Evolutionary conservation across 2,888 invertebrate species (phyloP), one percentile per base, ranked within the genome.

Genomic region (Pammene aurita): DNA sequence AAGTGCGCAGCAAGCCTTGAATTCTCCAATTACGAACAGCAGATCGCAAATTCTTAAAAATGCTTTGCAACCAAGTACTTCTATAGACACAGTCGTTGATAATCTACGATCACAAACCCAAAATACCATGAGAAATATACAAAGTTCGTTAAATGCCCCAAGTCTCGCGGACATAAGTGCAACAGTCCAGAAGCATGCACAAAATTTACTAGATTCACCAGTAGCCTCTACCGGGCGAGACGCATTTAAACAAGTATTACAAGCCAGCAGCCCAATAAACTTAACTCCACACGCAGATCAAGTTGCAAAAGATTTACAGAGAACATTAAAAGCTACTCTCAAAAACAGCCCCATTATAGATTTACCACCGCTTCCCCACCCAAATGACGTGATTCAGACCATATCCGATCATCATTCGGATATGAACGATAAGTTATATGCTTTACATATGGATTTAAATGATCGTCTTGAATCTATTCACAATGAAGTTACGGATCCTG

Each of bases 341-440:
- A 54, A 18, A 7, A 52, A 58, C 13, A 69, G 13, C 58, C 54
- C 64, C 0, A 26, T 68, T 14, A 64, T 52, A 14, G 35, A 52
- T 7, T 42, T 68, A 58, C 57, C 52, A 14, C 52, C 57, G 5
- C 44, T 80, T n/a, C 73, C 76, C 66, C 80, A 80, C 67, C 78
- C 82, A 1, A 73, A 81, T n/a, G 77, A 84, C 50, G 71, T 90
- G 62, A 71, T 87, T 16, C 82, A 86, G 67, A 72, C 73, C n/a
- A 73, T 87, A 56, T 73, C 82, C 18, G 79, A 75, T 72, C 80
- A 76, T 60, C 82, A 80, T 48, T 82, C 84, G 68, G 85, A 90
- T 50, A 72, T 89, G 0, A 84, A 78, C 73, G 87, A 90, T 65
- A 90, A 86, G 75, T 72, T 92, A 11, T 80, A 83, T 77, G 83